Base-by-base conservation (phyloP, 2,113 vertebrate genomes). In the Paedocypris sp. region DNA sequence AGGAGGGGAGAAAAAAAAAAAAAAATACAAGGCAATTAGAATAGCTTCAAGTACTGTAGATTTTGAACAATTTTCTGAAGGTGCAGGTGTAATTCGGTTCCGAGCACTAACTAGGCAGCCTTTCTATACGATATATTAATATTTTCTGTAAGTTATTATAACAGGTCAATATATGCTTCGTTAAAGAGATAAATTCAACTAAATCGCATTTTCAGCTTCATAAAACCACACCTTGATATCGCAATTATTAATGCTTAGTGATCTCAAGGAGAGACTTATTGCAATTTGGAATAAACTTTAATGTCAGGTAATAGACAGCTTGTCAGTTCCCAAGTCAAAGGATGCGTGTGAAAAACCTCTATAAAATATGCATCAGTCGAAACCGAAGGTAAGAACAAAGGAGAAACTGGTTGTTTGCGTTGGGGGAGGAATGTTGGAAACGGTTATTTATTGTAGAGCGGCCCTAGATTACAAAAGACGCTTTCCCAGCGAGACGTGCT, bases 301-400 rank as follows among this genome's bases (percentile, higher is more conserved):
- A 72, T 77, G 64, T 62, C 42, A 56, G 64, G 36, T 76, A 76
- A 79, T 73, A 52, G 68, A 59, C 67, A 69, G 52, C 59, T 68
- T 56, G 71, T 73, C 74, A 67, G 68, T 28, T 57, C 56, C 62
- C 58, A 48, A 72, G 70, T 72, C 66, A 79, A 76, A 72, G 22
- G 38, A 73, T 32, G 54, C 66, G 43, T 57, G 53, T 36, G 56
- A 41, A 76, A 75, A 63, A 72, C 70, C 62, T 62, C 63, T n/a
- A 75, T 81, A 64, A 82, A 84, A 82, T 70, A 78, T 79, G 69
- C 67, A 77, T 77, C 66, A 63, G n/a, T 74, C 62, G 67, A 66
- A 71, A 46, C n/a, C 15, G 54, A 72, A 72, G 66, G 59, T 36
- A 69, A 79, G 71, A 78, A 74, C 68, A 78, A 77, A 75, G 69